Evolutionary conservation across 2,797 vertebrate species (phyloP), one percentile per base, ranked within the genome.

Genomic region (Vespertilio murinus): DNA sequence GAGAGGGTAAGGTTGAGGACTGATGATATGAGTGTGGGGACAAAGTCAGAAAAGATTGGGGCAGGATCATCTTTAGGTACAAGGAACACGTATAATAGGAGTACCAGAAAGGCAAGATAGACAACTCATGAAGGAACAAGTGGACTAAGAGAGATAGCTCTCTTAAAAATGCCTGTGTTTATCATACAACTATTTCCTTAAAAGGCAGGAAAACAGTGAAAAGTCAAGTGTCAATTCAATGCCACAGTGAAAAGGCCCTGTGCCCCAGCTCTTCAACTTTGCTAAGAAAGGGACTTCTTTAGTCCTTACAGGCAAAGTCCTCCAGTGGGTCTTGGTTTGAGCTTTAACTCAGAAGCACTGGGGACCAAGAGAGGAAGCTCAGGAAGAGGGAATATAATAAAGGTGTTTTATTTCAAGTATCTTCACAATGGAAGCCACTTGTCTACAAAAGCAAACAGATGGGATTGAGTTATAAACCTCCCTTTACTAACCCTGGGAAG

Each of bases 391-490:
- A 52, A 52, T 67, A 28, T 54, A 75, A 96, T 90, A 49, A 91
- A 65, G 52, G 79, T 91, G 65, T 45, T 96, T 96, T 90, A 94
- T 93, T 90, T 90, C 78, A 87, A 82, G 75, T 0, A 42, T 88
- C 78, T 81, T 65, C 74, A 92, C 88, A 83, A 79, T 33, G 16
- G 78, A 89, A 85, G 90, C 64, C 69, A 91, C 92, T 93, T 93
- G 65, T 95, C 88, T 90, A 47, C 61, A 92, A 67, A 92, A 88
- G 90, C 8, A 4, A 67, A 86, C 0, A 0, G 79, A 90, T 88
- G 93, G 93, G 94, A 93, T 13, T 77, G 88, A 94, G 64, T 59
- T 90, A 90, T 94, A 92, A 95, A 86, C 81, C 65, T 92, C 65
- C 49, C 77, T 94, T 74, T 59, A 83, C 77, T 35, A 81, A 77